A percentile compares a stretch with the other conserved stretches of the same genome.
Conservation (phyloP, 2,113 vertebrate genomes). For the Aegithalos caudatus region DNA sequence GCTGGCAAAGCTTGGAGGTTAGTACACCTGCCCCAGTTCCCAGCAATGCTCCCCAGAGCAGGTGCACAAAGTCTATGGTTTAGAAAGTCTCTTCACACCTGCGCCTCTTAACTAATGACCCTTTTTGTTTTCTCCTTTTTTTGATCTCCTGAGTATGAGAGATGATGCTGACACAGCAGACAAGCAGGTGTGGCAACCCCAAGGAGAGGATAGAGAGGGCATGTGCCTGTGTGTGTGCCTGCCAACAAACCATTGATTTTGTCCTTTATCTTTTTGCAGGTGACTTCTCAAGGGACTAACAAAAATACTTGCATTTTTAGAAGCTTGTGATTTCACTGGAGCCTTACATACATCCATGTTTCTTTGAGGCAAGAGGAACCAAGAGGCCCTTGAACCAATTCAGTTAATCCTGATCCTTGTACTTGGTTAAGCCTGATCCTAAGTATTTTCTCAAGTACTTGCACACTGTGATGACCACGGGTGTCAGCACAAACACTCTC, state of each 20-base stretch:
- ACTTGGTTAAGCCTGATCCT: neutral
- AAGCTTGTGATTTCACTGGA: neutral
- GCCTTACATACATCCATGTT: neutral
- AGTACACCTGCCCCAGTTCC: conserved; percentile 21
- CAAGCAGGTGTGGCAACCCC: conserved; percentile 39
- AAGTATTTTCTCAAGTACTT: neutral
- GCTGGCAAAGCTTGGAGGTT: neutral
- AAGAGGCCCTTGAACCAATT: neutral
- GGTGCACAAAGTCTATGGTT: conserved; percentile 26
- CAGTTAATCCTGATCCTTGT: neutral
- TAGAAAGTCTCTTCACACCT: conserved; percentile 51
- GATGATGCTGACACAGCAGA: conserved; percentile 54
- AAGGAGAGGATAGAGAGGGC: conserved; percentile 32
- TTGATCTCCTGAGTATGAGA: conserved; percentile 23
- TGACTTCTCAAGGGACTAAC: conserved; percentile 30
- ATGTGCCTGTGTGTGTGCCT: conserved; percentile 14
- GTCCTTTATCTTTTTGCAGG: conserved; percentile 48
- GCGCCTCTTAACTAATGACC: conserved; percentile 44
- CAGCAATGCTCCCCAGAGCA: conserved; percentile 18
- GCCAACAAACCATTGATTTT: conserved; percentile 44
- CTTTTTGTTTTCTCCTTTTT: conserved; percentile 43
- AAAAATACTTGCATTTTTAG: conserved; percentile 28
- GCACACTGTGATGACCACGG: neutral
- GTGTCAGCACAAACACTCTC: neutral
- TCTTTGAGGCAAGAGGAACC: neutral